Evolutionary conservation across 2,797 vertebrate genomes (phyloP), one percentile per base, ranked within the genome.

Genomic region (Pelobates cultripes): DNA sequence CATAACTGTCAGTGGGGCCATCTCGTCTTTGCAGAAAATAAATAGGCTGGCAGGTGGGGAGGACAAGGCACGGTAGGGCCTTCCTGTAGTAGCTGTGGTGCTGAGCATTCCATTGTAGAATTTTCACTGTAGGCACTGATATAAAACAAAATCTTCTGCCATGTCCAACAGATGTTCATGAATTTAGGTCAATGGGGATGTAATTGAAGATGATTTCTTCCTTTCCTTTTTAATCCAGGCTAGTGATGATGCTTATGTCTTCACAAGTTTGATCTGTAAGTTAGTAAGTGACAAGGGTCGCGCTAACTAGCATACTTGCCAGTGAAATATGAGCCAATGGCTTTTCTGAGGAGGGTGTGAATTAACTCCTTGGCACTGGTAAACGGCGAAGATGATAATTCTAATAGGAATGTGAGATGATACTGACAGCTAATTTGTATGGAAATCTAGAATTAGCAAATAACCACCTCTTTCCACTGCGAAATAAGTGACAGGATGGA

Each of bases 181-280:
- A 81, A 81, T 81, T 77, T 77, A 81, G 80, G 80, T 81, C 80
- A 81, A 71, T 77, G 80, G 73, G 80, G 80, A 81, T 55, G 70
- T 81, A 81, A 81, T 81, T 70, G 73, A 81, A 81, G 66, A 81
- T 81, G 80, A 76, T 81, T 81, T 71, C 73, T 55, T 53, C 12
- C 73, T 45, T 76, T 67, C 74, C 67, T 76, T 70, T 70, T 40
- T 41, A 75, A 76, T 76, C 66, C 66, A 7, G 55, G 66, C 42
- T 68, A 43, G 40, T 61, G 53, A 55, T 17, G 12, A 17, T 47
- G 55, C 68, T 64, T 15, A 61, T 71, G 73, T 81, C 73, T 70
- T n/a, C 61, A 45, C 73, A 53, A 64, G 63, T 70, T 66, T 70
- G 73, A 66, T 81, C 73, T 70, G 79, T 70, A 61, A 64, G 28